Percentiles rank a stretch among this genome's conserved stretches.
phyloP scores from a whole-genome alignment of 2,113 vertebrate genomes.

The Brachirus orientalis region DNA sequence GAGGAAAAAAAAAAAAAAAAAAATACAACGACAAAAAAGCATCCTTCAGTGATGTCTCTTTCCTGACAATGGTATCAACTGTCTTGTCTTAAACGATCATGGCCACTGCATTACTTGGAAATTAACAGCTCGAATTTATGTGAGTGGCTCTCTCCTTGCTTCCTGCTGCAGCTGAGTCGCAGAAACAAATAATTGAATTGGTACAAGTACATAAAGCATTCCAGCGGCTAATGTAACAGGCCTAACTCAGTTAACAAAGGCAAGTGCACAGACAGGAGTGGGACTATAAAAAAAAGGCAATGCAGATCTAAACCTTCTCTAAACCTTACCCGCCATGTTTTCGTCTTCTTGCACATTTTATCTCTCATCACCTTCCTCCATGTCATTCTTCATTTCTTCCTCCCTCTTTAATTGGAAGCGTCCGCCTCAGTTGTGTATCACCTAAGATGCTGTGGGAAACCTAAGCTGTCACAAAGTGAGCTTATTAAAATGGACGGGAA shows the following conservation, averaged over 20 bases:
- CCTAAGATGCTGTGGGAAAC: constrained; percentile 70
- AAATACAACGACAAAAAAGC: constrained; percentile 24
- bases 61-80: constrained; percentile 87
- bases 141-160: constrained; percentile 75
- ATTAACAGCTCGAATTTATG: constrained; percentile 90
- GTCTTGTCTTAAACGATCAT: constrained; percentile 87
- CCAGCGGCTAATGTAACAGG: constrained; percentile 85
- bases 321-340: constrained; percentile 29
- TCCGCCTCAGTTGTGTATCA: constrained; percentile 57
- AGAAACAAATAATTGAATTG: constrained; percentile 91
- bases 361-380: constrained; percentile 66
- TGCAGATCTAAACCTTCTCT: constrained; percentile 50
- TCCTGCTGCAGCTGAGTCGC: constrained; percentile 75
- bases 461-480: constrained; percentile 79
- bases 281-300: constrained; percentile 67
- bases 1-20: constrained; percentile 11
- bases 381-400: constrained; percentile 51
- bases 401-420: constrained; percentile 72
- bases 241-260: constrained; percentile 84
- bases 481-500: constrained; percentile 72
- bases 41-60: constrained; percentile 82
- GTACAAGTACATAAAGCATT: constrained; percentile 86
- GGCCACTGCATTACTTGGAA: constrained; percentile 88
- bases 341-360: constrained; percentile 16
- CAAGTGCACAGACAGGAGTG: constrained; percentile 71